Evolutionary conservation across 1,140 invertebrate species (phyloP).

Genomic region (Planococcus citri): DNA sequence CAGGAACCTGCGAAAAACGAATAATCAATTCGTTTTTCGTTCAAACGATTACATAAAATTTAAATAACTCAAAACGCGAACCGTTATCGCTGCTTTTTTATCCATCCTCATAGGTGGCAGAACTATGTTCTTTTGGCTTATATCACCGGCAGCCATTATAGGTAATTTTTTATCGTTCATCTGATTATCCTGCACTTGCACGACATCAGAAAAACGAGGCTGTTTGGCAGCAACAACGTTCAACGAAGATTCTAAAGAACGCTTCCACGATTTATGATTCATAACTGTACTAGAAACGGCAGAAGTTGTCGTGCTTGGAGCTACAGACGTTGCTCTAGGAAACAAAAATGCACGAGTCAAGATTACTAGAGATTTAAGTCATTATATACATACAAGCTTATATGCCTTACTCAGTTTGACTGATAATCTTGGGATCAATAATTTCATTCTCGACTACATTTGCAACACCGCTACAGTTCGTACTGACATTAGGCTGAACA

Average conservation of each 20-base stretch:
- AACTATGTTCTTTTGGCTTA: background rate
- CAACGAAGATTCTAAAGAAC: constrained; percentile 9
- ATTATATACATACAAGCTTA: too few relatives aligned
- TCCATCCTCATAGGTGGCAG: constrained; percentile 5
- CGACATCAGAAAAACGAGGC: background rate
- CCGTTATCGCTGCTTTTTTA: background rate
- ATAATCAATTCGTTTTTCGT: background rate
- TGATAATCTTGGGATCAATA: background rate
- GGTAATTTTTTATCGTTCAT: background rate
- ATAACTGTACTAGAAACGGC: background rate
- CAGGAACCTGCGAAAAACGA: constrained; percentile 4
- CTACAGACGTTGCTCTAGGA: background rate
- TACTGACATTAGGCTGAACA: constrained; percentile 46
- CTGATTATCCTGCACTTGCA: background rate
- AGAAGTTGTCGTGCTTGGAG: background rate
- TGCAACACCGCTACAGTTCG: constrained; percentile 33
- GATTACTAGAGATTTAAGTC: too few relatives aligned
- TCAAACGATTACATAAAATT: background rate
- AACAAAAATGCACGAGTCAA: background rate
- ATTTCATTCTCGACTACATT: constrained; percentile 22
- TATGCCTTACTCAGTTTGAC: constrained; percentile 14
- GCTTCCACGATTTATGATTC: constrained; percentile 16
- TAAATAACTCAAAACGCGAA: background rate
- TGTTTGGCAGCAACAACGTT: background rate
- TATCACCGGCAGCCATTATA: background rate